A percentile compares a stretch with the other conserved stretches of the same genome.
Evolutionary conservation across 2,797 vertebrate species (phyloP).

Genomic region (Limnodromus scolopaceus): DNA sequence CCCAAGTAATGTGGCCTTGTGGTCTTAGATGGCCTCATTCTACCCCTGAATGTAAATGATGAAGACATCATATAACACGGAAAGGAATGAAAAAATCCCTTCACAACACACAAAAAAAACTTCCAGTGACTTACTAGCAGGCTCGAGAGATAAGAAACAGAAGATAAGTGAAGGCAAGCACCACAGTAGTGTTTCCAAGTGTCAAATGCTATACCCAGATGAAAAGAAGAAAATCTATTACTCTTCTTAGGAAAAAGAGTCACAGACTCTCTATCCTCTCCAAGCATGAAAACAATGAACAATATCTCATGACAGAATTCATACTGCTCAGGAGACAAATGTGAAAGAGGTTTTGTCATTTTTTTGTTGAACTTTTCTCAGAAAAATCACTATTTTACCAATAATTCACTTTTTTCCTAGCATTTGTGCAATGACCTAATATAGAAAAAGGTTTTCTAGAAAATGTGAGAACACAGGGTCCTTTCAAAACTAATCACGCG

Average conservation of each 20-base stretch:
- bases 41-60: background rate
- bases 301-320: background rate
- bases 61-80: background rate
- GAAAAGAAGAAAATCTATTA: background rate
- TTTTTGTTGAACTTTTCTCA: background rate
- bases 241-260: background rate
- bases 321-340: background rate
- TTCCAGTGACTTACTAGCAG: background rate
- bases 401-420: background rate
- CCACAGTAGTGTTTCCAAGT: background rate
- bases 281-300: background rate
- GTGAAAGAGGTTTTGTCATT: background rate
- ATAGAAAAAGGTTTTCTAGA: background rate
- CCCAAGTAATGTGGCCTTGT: background rate
- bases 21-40: background rate
- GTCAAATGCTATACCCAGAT: background rate
- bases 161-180: constrained; percentile 3
- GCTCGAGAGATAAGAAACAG: background rate
- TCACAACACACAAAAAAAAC: background rate
- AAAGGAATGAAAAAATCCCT: background rate
- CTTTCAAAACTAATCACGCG: background rate
- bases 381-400: background rate
- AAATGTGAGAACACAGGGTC: background rate
- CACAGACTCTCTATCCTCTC: background rate
- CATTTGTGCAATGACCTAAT: background rate